Conservation (phyloP, 1,140 invertebrate genomes). For the Nephotettix cincticeps region DNA sequence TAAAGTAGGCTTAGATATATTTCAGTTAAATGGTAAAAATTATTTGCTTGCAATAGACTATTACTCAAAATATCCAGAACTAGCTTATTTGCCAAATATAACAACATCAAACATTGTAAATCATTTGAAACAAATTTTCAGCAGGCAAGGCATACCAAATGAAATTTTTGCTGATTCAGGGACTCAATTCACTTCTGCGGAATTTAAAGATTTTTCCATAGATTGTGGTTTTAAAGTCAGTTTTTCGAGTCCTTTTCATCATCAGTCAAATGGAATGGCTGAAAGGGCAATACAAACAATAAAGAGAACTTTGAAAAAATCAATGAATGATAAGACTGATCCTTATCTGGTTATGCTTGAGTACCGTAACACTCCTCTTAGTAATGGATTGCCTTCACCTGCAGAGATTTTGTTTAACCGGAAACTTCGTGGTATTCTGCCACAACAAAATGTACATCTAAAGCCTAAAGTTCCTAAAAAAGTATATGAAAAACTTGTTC, state of each 20-base stretch:
- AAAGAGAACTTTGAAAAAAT: constrained; percentile 45
- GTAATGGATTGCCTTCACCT: constrained; percentile 5
- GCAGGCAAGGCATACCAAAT: constrained; percentile 44
- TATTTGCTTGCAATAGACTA: constrained; percentile 47
- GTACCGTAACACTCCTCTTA: constrained; percentile 17
- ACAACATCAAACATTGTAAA: constrained; percentile 33
- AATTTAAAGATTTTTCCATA: constrained; percentile 47
- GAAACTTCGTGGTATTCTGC: neutral
- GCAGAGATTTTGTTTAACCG: neutral
- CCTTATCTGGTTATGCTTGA: constrained; percentile 22
- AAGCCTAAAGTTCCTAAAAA: neutral
- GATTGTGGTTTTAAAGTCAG: constrained; percentile 47
- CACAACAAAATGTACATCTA: neutral
- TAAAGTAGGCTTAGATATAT: constrained; percentile 44
- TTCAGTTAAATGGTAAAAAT: constrained; percentile 41
- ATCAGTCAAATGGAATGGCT: constrained; percentile 46
- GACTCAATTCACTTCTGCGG: constrained; percentile 43
- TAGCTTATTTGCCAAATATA: constrained; percentile 29
- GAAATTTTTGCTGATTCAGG: constrained; percentile 46
- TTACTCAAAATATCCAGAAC: constrained; percentile 44
- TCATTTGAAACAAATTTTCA: constrained; percentile 40
- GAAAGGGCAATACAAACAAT: constrained; percentile 46
- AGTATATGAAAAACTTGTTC: neutral
- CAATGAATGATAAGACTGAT: constrained; percentile 27
- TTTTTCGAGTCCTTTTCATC: constrained; percentile 45